Base-by-base conservation (phyloP, 2,888 invertebrate species). In the Drosophila bunnanda region DNA sequence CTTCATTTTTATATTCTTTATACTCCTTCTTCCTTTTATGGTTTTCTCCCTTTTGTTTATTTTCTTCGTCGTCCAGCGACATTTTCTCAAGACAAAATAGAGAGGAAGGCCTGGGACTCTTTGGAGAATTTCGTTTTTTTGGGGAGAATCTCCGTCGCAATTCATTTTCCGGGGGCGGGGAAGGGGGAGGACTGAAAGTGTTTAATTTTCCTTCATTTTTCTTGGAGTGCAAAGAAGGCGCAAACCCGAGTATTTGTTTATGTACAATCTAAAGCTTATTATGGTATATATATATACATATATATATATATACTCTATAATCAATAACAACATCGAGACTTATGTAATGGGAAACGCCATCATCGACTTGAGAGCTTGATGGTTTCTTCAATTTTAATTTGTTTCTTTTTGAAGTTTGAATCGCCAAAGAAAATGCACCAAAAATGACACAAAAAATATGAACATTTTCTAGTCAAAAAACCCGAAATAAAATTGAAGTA, bases 21-120 rank as follows among this genome's bases (percentile, higher is more conserved):
- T 48, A 56, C 53, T 62, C 22, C 10, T 17, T 13, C 46, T 44
- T 4, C 17, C 3, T 67, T 73, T 34, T 3, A 68, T 69, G 69
- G 32, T 22, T 54, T 30, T 48, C 28, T 17, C 17, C 7, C 38
- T 55, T 52, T 50, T 32, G 22, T 58, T 43, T 48, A 20, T 44
- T 54, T 76, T 77, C 76, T 84, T 68, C 87, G 87, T 87, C 88
- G 89, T 78, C 85, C 88, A 88, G 90, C 86, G 82, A 88, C 84
- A 77, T 88, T 85, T 77, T 73, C 50, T 72, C 59, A 75, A 66
- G 69, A 73, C 57, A 62, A 61, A 72, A 69, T 62, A 56, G 59
- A 9, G 43, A 9, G 48, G 39, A 55, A 44, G 28, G 50, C 50
- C 15, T 22, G 60, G 56, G 32, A 38, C 39, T 36, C 52, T n/a